Evolutionary conservation across 2,888 invertebrate genomes (phyloP).

Genomic region (Biston betularia): DNA sequence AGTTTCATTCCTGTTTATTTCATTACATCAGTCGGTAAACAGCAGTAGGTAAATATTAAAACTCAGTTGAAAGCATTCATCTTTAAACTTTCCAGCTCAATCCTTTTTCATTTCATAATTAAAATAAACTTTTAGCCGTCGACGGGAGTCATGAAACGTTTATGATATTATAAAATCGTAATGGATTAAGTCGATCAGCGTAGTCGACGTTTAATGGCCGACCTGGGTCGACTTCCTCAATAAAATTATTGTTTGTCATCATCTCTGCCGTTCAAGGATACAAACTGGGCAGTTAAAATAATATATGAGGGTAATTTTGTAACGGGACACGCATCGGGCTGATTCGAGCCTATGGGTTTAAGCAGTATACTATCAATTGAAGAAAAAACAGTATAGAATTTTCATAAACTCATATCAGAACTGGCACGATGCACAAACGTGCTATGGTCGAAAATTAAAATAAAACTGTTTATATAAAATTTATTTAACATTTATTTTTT

Average conservation of each 20-base stretch:
- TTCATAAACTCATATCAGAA: background rate
- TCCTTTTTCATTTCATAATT: slow-evolving; percentile 62
- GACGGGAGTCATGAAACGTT: slow-evolving; percentile 79
- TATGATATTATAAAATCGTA: slow-evolving; percentile 82
- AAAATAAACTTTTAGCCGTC: slow-evolving; percentile 69
- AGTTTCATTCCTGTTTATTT: slow-evolving; percentile 39
- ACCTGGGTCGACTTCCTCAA: slow-evolving; percentile 80
- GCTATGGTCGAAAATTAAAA: too few relatives aligned
- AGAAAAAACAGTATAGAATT: background rate
- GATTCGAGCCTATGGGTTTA: background rate
- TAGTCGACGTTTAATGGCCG: slow-evolving; percentile 76
- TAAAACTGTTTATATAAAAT: too few relatives aligned
- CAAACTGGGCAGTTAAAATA: slow-evolving; percentile 47
- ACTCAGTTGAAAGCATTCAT: slow-evolving; percentile 38
- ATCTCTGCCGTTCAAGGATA: slow-evolving; percentile 48
- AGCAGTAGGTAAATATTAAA: slow-evolving; percentile 38
- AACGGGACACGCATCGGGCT: slow-evolving; percentile 38
- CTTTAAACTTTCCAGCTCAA: slow-evolving; percentile 43
- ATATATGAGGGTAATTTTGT: slow-evolving; percentile 39
- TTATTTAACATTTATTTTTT: too few relatives aligned
- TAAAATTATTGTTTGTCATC: slow-evolving; percentile 77
- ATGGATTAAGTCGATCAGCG: slow-evolving; percentile 81
- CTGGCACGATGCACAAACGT: too few relatives aligned
- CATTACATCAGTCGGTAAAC: slow-evolving; percentile 41
- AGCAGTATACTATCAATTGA: background rate